phyloP scores from a whole-genome alignment of 2,888 invertebrate genomes.

The Agrotis clavis region DNA sequence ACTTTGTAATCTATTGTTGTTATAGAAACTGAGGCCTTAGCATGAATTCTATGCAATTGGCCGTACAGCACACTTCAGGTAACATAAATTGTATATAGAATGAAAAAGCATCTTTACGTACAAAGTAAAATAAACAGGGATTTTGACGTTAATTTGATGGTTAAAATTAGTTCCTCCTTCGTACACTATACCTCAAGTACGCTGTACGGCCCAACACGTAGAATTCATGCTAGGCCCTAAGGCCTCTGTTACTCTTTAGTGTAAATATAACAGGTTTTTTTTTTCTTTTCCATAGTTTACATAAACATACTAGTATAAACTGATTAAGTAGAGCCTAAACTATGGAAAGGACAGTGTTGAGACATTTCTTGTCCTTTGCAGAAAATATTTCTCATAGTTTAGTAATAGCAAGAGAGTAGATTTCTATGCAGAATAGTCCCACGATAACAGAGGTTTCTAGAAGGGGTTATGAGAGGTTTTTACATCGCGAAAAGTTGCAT shows the following conservation, averaged over 20 bases:
- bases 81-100: too few relatives aligned
- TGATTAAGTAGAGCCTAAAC: not conserved
- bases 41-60: too few relatives aligned
- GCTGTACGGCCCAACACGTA: too few relatives aligned
- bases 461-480: conserved; percentile 68
- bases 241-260: not conserved
- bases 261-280: not conserved
- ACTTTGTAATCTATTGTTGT: too few relatives aligned
- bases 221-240: too few relatives aligned
- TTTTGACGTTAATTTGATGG: too few relatives aligned
- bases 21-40: too few relatives aligned
- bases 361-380: not conserved
- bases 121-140: too few relatives aligned
- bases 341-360: not conserved
- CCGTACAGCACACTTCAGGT: too few relatives aligned
- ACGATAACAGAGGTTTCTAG: conserved; percentile 42
- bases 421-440: conserved; percentile 25
- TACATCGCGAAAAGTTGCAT: conserved; percentile 79
- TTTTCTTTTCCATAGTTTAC: not conserved
- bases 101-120: too few relatives aligned
- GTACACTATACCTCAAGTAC: too few relatives aligned
- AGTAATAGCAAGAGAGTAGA: not conserved
- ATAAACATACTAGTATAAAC: not conserved
- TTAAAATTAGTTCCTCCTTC: too few relatives aligned
- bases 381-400: not conserved